Evolutionary conservation across 2,888 invertebrate species (phyloP), one percentile per base, ranked within the genome.

Genomic region (Agriopis marginaria): DNA sequence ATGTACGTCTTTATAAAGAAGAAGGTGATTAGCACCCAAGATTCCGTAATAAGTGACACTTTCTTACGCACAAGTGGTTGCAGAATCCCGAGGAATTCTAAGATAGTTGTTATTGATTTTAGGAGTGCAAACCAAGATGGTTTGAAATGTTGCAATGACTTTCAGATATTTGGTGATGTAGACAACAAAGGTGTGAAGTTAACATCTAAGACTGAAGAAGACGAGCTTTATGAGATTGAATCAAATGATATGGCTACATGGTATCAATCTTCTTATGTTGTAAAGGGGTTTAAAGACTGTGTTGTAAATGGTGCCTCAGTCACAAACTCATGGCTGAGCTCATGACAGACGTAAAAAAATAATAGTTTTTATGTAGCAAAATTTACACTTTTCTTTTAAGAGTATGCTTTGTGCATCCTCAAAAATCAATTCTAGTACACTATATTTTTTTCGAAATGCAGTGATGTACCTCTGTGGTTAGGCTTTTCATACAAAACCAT

Each of bases 281-380:
- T 95, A 86, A 95, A 95, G 82, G 95, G 95, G 17, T 95, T 95
- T 77, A 95, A 95, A 88, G 95, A 95, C 80, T 92, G 91, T 77
- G 82, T 92, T 82, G 88, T 95, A 12, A 93, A 95, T 85, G 95
- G 95, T 44, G 89, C 86, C 76, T 95, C 95, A 11, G 89, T 95
- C 32, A 93, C 94, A 12, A 95, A 95, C 78, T 80, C 87, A 54
- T 95, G 95, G 95, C 74, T 86, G 44, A 80, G 84, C 66, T 84
- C 82, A 72, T 85, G 79, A 82, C 39, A 44, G 1, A 7, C 14
- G 17, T 32, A 10, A 62, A 5, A 23, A 32, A 32, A 32, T 32
- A 32, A 51, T 45, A 32, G 0, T 60, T 60, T 51, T 51, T 56
- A 39, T 50, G 51, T 77, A 77, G 78, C 60, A 73, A 71, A 78